Evolutionary conservation across 2,888 invertebrate species (phyloP), one percentile per base, ranked within the genome.

Genomic region (Philaethria dido): DNA sequence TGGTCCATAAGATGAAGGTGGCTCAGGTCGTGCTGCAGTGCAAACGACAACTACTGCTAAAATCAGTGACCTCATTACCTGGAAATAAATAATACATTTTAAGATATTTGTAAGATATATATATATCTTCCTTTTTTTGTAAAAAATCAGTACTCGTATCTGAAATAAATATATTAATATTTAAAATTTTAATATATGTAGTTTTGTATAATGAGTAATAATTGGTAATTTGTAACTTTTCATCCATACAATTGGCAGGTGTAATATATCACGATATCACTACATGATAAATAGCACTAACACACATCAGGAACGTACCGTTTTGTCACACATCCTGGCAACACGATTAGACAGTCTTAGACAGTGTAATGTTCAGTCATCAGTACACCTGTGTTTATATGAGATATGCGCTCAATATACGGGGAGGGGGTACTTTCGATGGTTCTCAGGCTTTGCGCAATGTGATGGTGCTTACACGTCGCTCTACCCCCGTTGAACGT

Each of bases 1-100:
- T 22, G 94, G 93, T 50, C 94, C 93, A 81, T 95, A 95, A 36
- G 90, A 91, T 54, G 88, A 82, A 18, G 94, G 94, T 3, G 94
- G 93, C 81, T 94, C 94, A 39, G 94, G 94, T 70, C 93, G 91
- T 72, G 91, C 94, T 63, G 78, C 82, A 69, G 79, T 93, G 83
- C 83, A 89, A 65, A 77, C 93, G 78, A 82, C 85, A 79, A 82
- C 86, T 84, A 81, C 90, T 80, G 84, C 87, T 80, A 86, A 81
- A 80, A 86, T 84, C 85, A 90, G 77, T 61, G 88, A 84, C 79
- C 86, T 88, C 80, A 91, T 82, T 79, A 92, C 86, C 93, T 92
- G 91, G 79, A 83, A 84, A 86, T 80, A 86, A 67, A 69, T 61
- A 70, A 42, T 16, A 20, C 1, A 9, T 11, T 45, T 11, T 20